Base-by-base conservation (phyloP, 64 coral and sea anemone genomes). In the Astreopora myriophthalma region DNA sequence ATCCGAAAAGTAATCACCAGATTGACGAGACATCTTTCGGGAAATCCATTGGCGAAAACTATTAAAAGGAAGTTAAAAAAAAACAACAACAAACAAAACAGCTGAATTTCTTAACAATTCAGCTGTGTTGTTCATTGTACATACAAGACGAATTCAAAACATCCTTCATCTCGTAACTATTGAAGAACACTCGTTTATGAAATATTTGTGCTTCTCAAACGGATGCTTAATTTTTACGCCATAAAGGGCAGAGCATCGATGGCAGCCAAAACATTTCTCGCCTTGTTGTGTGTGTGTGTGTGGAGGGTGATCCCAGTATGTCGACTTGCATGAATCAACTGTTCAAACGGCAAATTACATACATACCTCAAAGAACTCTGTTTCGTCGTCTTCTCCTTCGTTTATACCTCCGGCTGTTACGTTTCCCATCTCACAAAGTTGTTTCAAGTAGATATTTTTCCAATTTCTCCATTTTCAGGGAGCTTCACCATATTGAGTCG, bases 371-470 rank as follows among this genome's bases (percentile, higher is more conserved):
- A 79, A 71, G 37, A 72, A 93, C 38, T 93, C 92, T 20, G 60
- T 72, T 71, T 93, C 92, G 66, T 93, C 92, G 4, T 93, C 92
- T 34, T 93, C 92, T 52, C 80, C 86, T 12, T 93, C 92, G 67
- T 58, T 88, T 5, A 80, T 51, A 25, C 38, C 85, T 80, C 85
- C 85, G 49, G 85, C 75, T 68, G 92, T 74, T 71, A 86, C 83
- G 48, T 93, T 93, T 75, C 92, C 92, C 92, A 93, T 93, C 5
- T 51, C 88, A 44, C 20, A 24, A 27, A 39, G 60, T 36, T 38
- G 4, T 44, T 57, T 84, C 32, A 85, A 32, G 17, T 22, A 24
- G 55, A n/a, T n/a, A n/a, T n/a, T n/a, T n/a, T 46, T 48, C 27
- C 22, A 64, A 22, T 65, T 69, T 19, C 48, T 44, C 51, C 80